Conservation (phyloP, 1,140 invertebrate genomes). For the Atta texana region DNA sequence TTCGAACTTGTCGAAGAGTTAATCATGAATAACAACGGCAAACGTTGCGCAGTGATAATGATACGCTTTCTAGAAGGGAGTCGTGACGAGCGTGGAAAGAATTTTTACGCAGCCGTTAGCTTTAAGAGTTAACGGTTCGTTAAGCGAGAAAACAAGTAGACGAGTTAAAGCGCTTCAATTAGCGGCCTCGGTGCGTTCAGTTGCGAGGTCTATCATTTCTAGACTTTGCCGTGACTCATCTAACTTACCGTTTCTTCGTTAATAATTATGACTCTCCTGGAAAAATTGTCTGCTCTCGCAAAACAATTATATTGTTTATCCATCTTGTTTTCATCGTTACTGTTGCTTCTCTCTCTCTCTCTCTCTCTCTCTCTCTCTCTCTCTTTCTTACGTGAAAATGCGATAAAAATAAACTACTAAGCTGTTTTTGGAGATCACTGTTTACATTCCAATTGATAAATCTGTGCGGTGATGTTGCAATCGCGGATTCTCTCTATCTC, state of each 20-base stretch:
- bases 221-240: constrained; percentile 56
- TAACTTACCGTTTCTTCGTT: constrained; percentile 41
- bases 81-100: neutral
- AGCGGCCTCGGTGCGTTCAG: constrained; percentile 38
- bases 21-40: neutral
- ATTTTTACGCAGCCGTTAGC: constrained; percentile 30
- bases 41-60: neutral
- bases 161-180: constrained; percentile 65
- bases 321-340: neutral
- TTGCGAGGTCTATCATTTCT: constrained; percentile 52
- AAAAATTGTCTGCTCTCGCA: neutral
- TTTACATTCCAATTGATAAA: neutral
- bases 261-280: constrained; percentile 29
- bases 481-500: neutral
- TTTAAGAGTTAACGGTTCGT: constrained; percentile 60
- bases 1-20: neutral
- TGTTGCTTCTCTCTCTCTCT: neutral
- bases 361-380: neutral
- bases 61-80: neutral
- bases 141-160: constrained; percentile 56
- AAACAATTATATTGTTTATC: neutral
- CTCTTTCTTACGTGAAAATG: neutral
- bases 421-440: neutral
- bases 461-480: neutral
- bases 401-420: neutral